Conservation (phyloP, 2,113 vertebrate genomes). For the Arothron firmamentum region DNA sequence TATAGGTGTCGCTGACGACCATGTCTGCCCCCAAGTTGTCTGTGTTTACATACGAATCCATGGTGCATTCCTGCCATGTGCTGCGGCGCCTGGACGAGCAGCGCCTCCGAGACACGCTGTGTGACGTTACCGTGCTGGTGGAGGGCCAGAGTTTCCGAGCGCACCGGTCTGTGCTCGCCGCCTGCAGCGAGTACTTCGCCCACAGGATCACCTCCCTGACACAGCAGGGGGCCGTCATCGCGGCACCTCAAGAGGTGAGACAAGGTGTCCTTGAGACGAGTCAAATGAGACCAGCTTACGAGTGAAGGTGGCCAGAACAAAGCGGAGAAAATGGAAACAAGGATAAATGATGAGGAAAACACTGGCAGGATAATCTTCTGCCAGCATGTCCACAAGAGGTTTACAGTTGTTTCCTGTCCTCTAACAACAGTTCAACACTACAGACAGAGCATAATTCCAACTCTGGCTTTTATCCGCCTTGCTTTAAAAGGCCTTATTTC, state of each 20-base stretch:
- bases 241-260: slow-evolving; percentile 88
- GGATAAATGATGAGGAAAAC: too few relatives aligned
- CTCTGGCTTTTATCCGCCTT: neutral
- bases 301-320: too few relatives aligned
- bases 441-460: too few relatives aligned
- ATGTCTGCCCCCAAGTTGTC: slow-evolving; percentile 64
- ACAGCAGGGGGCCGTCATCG: slow-evolving; percentile 70
- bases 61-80: slow-evolving; percentile 70
- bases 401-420: too few relatives aligned
- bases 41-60: slow-evolving; percentile 77
- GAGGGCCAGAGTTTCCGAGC: slow-evolving; percentile 86
- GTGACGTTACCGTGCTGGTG: slow-evolving; percentile 83
- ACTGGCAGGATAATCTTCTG: too few relatives aligned
- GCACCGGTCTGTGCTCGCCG: slow-evolving; percentile 87
- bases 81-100: slow-evolving; percentile 74
- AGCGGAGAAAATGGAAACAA: too few relatives aligned
- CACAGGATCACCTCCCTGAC: slow-evolving; percentile 75
- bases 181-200: slow-evolving; percentile 88
- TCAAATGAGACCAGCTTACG: too few relatives aligned
- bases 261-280: too few relatives aligned
- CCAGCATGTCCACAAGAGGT: too few relatives aligned
- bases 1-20: slow-evolving; percentile 54
- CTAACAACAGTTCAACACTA: too few relatives aligned
- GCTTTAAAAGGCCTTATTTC: neutral
- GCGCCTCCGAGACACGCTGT: slow-evolving; percentile 67